Conservation (phyloP, 1,140 invertebrate genomes). For the Prorops nasuta region DNA sequence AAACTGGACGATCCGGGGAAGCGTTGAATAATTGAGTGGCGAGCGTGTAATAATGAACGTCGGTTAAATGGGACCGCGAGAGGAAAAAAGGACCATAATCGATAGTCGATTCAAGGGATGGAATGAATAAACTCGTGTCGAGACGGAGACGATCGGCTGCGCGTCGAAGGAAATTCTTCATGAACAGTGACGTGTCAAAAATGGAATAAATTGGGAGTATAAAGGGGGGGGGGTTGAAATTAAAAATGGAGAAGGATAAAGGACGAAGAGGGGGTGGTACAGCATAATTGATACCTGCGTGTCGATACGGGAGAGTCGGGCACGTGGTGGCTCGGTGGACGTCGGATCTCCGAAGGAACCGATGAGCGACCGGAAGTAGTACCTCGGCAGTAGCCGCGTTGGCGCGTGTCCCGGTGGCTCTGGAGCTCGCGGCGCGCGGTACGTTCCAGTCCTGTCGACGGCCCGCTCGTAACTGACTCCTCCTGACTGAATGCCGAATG, state of each 20-base stretch:
- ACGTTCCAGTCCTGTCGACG: constrained; percentile 45
- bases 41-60: no score
- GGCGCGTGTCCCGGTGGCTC: background rate
- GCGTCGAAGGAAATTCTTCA: background rate
- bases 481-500: constrained; percentile 52
- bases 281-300: background rate
- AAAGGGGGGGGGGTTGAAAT: background rate
- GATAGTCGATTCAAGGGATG: no score
- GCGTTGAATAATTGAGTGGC: no score
- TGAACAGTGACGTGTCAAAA: no score
- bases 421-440: constrained; percentile 4
- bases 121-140: no score
- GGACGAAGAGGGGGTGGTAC: background rate
- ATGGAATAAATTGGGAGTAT: background rate
- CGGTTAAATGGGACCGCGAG: no score
- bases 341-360: no score
- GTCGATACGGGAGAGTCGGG: constrained; percentile 1
- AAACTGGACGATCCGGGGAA: no score
- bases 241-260: no score
- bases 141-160: background rate
- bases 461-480: constrained; percentile 54
- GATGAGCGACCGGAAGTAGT: no score
- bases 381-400: no score
- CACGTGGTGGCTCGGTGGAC: background rate
- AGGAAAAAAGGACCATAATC: no score